Percentiles rank a stretch among this genome's conserved stretches.
phyloP scores from a whole-genome alignment of 2,888 invertebrate genomes.

The Aplocera efformata region DNA sequence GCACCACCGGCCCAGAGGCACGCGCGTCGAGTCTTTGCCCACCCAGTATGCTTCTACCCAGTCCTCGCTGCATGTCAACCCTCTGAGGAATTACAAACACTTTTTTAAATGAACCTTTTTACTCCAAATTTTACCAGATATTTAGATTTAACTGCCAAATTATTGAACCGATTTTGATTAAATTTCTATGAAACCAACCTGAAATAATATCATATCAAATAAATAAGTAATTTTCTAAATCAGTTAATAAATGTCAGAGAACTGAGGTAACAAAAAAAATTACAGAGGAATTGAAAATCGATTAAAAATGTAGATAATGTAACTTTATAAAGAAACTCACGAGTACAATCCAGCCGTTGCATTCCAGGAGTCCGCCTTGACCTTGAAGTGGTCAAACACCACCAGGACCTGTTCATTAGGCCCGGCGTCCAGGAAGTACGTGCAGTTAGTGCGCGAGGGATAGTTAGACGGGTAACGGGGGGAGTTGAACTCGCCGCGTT shows the following conservation, averaged over 20 bases:
- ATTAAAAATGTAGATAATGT: too few species aligned
- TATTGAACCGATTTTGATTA: too few species aligned
- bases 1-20: slow-evolving; percentile 95
- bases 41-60: slow-evolving; percentile 97
- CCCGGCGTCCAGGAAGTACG: slow-evolving; percentile 92
- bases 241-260: too few species aligned
- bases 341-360: slow-evolving; percentile 81
- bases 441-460: slow-evolving; percentile 96
- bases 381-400: slow-evolving; percentile 95
- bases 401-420: slow-evolving; percentile 94
- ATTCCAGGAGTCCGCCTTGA: slow-evolving; percentile 90
- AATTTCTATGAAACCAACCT: too few species aligned
- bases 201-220: too few species aligned
- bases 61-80: slow-evolving; percentile 91
- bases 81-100: slow-evolving; percentile 60
- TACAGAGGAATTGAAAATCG: too few species aligned
- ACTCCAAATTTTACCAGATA: too few species aligned
- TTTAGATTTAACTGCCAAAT: too few species aligned
- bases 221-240: too few species aligned
- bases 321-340: slow-evolving; percentile 35
- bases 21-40: slow-evolving; percentile 89
- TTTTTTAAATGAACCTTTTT: too few species aligned
- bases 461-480: slow-evolving; percentile 98
- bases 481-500: slow-evolving; percentile 96
- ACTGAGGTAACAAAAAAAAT: too few species aligned